phyloP scores from a whole-genome alignment of 2,797 vertebrate genomes.

The Crenuchus spilurus region DNA sequence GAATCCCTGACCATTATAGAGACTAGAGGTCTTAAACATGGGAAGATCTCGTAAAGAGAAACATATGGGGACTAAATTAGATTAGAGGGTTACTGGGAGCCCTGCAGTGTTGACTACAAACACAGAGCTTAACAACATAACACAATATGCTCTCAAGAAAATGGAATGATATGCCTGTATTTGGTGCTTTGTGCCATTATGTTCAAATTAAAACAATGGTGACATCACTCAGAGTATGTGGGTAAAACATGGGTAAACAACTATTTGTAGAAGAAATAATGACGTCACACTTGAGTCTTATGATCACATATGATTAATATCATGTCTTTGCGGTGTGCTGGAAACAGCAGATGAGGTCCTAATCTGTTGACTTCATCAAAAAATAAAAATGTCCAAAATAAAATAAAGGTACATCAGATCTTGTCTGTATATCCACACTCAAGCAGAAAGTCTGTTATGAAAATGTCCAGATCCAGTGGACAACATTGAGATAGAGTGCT shows the following conservation, averaged over 20 bases:
- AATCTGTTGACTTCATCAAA: too few relatives aligned
- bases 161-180: conserved; percentile 10
- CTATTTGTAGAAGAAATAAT: not conserved
- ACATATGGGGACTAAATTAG: conserved; percentile 58
- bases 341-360: too few relatives aligned
- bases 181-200: conserved; percentile 17
- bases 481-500: too few relatives aligned
- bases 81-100: conserved; percentile 53
- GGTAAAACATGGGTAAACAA: not conserved
- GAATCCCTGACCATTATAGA: conserved; percentile 48
- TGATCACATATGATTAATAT: not conserved
- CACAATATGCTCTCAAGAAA: not conserved
- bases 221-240: not conserved
- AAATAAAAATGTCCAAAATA: too few relatives aligned
- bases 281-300: not conserved
- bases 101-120: conserved; percentile 41
- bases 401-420: too few relatives aligned
- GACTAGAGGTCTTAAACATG: conserved; percentile 46
- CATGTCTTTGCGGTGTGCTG: not conserved
- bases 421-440: too few relatives aligned
- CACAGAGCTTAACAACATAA: conserved; percentile 26
- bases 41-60: conserved; percentile 57
- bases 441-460: too few relatives aligned
- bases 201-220: not conserved
- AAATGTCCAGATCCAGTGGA: too few relatives aligned